These are phyloP conservation scores for Haliclystus octoradiatus DNA, from an alignment of 30 jellyfish, hydroid and myxozoan genomes.

Conservation along the genomic window DNA sequence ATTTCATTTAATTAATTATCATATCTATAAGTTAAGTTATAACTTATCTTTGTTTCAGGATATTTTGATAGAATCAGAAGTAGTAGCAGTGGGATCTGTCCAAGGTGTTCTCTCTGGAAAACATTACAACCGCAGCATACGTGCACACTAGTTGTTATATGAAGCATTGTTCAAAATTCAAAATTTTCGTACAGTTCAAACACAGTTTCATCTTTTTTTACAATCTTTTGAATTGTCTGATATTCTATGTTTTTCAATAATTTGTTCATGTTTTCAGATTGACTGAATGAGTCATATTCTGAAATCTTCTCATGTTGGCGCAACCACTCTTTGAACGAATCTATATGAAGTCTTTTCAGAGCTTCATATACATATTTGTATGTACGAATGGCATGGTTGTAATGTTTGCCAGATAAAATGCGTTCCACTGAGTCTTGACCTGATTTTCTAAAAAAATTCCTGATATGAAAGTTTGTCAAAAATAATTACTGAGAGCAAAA, in stretches of 20 bases:
- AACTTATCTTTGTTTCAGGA: no score
- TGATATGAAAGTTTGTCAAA: background rate
- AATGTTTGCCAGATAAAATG: conserved; percentile 22
- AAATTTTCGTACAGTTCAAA: no score
- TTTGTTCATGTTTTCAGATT: no score
- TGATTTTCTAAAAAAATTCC: background rate
- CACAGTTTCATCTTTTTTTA: no score
- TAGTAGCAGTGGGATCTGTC: conserved; percentile 39
- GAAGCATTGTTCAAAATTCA: no score
- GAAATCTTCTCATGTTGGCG: background rate
- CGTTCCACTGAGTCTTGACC: conserved; percentile 14
- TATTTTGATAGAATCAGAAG: conserved; percentile 32
- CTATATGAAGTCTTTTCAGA: conserved; percentile 8
- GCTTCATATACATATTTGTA: conserved; percentile 17
- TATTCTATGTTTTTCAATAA: no score
- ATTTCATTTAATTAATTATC: no score
- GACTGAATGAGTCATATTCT: no score
- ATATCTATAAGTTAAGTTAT: no score
- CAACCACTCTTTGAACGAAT: conserved; percentile 5
- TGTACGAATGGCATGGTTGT: conserved; percentile 18
- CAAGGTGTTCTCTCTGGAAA: conserved; percentile 31
- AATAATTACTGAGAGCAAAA: background rate
- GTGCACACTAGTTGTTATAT: no score
- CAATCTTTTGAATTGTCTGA: no score
- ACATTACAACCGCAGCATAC: no score